phyloP scores from a whole-genome alignment of 2,113 vertebrate species.

The Rhagologus leucostigma region DNA sequence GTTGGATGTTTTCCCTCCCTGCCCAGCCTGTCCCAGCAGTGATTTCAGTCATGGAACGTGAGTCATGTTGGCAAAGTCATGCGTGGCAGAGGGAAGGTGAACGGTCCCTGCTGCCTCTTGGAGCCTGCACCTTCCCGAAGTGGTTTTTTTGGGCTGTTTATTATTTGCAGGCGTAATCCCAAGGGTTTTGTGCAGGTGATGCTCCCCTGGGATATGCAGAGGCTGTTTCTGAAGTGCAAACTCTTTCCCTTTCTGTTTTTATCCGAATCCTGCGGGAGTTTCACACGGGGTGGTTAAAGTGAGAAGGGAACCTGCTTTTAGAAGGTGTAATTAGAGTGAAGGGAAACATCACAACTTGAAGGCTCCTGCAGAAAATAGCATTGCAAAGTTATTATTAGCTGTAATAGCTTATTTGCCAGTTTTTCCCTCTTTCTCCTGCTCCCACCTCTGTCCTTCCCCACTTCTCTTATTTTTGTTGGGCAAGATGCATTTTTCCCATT shows the following conservation, averaged over 20 bases:
- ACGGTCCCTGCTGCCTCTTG: not conserved
- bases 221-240: not conserved
- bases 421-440: not conserved
- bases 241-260: not conserved
- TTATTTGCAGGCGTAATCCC: not conserved
- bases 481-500: conserved; percentile 23
- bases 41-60: not conserved
- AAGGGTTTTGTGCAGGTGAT: not conserved
- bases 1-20: not conserved
- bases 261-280: not conserved
- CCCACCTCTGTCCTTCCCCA: not conserved
- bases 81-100: not conserved
- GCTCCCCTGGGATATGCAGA: conserved; percentile 18
- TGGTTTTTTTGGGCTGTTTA: not conserved
- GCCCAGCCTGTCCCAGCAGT: not conserved
- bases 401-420: conserved; percentile 21
- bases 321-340: conserved; percentile 47
- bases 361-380: conserved; percentile 44
- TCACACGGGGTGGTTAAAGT: not conserved
- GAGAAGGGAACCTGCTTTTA: conserved; percentile 49
- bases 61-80: not conserved
- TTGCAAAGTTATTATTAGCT: conserved; percentile 37
- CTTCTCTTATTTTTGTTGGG: not conserved
- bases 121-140: not conserved
- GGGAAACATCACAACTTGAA: conserved; percentile 37